Evolutionary conservation across 2,113 vertebrate genomes (phyloP), one percentile per base, ranked within the genome.

Genomic region (Microcebus tavaratra): DNA sequence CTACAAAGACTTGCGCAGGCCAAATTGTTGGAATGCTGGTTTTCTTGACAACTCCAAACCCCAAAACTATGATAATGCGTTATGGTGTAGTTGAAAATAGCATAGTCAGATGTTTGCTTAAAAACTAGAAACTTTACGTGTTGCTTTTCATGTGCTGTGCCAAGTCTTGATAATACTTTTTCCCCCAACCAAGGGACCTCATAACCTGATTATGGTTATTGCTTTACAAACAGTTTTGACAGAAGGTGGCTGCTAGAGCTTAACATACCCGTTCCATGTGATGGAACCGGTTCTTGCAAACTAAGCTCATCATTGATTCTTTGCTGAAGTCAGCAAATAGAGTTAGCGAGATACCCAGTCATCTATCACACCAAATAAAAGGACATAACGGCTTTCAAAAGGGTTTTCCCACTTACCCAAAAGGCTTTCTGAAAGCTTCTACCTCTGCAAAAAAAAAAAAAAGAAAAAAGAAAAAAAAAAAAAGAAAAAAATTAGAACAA

Each of bases 401-500:
- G 99, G 99, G 99, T 99, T 99, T 99, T 99, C 99, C 99, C 99
- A 99, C 99, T 99, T 99, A 99, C 99, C 99, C 99, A 99, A 99
- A 99, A 99, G 99, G 99, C 99, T 99, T 99, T 99, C 99, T 99
- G 98, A 99, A 99, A 99, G 99, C 99, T 99, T 99, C 99, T 99
- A 99, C 99, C 99, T 99, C 99, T 99, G 99, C 99, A 99, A 99
- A 99, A 99, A 91, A 98, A 98, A 98, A 98, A 95, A 85, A 88
- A 42, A 88, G 72, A 50, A 98, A 99, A 96, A 39, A 95, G 97
- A 94, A 8, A 31, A n/a, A 72, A 72, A 72, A 80, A 98, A 98
- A 90, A 96, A 88, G 91, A 98, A 98, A 98, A 98, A 99, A 99
- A 99, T 99, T 99, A 99, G 98, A 99, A 99, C 99, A 99, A 99